A percentile compares a stretch with the other conserved stretches of the same genome.
phyloP scores from a whole-genome alignment of 2,888 invertebrate genomes.

The Allygus modestus region DNA sequence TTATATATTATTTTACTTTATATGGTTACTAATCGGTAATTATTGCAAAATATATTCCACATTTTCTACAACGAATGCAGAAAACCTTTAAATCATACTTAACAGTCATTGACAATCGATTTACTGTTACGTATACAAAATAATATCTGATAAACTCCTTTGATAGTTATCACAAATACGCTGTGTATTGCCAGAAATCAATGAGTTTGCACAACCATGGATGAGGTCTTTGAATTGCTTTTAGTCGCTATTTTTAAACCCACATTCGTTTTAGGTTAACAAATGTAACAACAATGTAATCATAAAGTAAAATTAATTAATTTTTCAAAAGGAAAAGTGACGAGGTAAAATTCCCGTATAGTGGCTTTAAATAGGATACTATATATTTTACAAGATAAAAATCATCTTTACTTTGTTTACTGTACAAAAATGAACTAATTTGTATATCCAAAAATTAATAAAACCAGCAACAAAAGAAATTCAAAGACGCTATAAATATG shows the following conservation, averaged over 20 bases:
- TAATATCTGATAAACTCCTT: constrained; percentile 49
- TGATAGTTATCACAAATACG: constrained; percentile 55
- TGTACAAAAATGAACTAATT: too few species aligned
- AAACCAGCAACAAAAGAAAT: constrained; percentile 32
- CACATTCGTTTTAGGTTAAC: too few species aligned
- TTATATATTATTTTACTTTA: constrained; percentile 25
- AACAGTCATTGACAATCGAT: constrained; percentile 41
- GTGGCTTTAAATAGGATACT: too few species aligned
- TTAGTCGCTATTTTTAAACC: background rate
- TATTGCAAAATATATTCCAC: constrained; percentile 57
- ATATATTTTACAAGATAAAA: too few species aligned
- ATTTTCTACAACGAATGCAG: constrained; percentile 49
- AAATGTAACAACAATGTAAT: too few species aligned
- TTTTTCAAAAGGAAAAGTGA: too few species aligned
- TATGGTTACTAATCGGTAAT: constrained; percentile 31
- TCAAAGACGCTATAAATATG: constrained; percentile 21
- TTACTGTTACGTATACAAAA: constrained; percentile 56
- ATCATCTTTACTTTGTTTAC: too few species aligned
- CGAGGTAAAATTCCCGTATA: too few species aligned
- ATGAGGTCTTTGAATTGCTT: constrained; percentile 25
- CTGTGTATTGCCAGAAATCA: constrained; percentile 43
- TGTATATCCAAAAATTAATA: background rate
- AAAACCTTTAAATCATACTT: constrained; percentile 14
- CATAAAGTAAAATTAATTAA: too few species aligned
- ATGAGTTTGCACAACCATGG: constrained; percentile 48